phyloP scores from a whole-genome alignment of 2,797 vertebrate genomes.

The Triplophysa bombifrons region DNA sequence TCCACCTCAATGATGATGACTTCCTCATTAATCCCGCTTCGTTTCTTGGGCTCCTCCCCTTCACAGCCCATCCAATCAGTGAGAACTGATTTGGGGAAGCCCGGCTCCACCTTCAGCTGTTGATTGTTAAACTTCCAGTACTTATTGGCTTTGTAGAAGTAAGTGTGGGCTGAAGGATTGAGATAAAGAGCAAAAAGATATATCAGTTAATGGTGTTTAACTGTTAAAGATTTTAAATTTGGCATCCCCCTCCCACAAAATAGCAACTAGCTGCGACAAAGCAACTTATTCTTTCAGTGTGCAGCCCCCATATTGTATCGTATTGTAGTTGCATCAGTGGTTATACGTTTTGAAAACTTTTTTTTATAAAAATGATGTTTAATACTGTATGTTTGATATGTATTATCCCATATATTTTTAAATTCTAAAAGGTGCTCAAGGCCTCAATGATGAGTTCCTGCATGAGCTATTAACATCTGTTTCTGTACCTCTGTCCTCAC shows the following conservation, averaged over 20 bases:
- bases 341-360: too few species aligned
- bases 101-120: conserved; percentile 88
- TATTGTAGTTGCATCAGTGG: too few species aligned
- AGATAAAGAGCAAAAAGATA: neutral
- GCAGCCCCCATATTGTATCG: too few species aligned
- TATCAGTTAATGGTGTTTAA: conserved; percentile 1
- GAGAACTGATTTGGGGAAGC: conserved; percentile 88
- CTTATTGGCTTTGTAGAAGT: conserved; percentile 92
- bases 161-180: conserved; percentile 82
- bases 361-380: too few species aligned
- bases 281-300: too few species aligned
- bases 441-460: too few species aligned
- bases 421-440: too few species aligned
- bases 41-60: conserved; percentile 74
- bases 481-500: conserved; percentile 85
- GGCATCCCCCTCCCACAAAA: too few species aligned
- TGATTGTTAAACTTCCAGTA: conserved; percentile 96
- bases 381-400: too few species aligned
- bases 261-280: too few species aligned
- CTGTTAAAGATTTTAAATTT: too few species aligned
- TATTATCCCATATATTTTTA: too few species aligned
- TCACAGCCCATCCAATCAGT: conserved; percentile 90
- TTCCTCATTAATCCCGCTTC: conserved; percentile 71
- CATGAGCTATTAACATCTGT: neutral
- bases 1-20: conserved; percentile 87